phyloP scores from a whole-genome alignment of 2,888 invertebrate species.

The Drosophila paucipuncta region DNA sequence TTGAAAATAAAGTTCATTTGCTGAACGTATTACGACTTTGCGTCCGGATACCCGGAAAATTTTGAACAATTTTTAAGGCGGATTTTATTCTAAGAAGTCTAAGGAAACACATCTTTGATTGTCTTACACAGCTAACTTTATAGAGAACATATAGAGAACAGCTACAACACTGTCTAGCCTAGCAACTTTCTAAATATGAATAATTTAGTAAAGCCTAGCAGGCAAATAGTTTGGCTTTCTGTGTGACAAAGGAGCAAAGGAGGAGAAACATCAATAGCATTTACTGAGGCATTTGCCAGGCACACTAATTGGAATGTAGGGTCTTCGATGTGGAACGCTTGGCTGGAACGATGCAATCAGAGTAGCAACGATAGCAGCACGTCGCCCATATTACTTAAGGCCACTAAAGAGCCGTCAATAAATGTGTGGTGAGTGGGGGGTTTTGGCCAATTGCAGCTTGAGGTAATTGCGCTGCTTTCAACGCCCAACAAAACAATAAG shows the following conservation, averaged over 20 bases:
- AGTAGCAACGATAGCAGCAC: constrained; percentile 19
- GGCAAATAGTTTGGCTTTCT: constrained; percentile 14
- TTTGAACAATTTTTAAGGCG: neutral
- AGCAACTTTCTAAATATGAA: neutral
- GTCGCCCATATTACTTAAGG: constrained; percentile 56
- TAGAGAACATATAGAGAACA: neutral
- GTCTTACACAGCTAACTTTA: too few relatives aligned
- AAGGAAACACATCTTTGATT: neutral
- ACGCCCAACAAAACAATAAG: constrained; percentile 57
- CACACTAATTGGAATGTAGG: constrained; percentile 39
- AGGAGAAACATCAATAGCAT: constrained; percentile 19
- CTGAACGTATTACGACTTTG: neutral
- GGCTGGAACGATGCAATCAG: constrained; percentile 3
- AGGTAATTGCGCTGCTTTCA: constrained; percentile 63
- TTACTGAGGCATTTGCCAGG: constrained; percentile 4
- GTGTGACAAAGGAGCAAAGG: neutral
- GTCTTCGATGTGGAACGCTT: constrained; percentile 2
- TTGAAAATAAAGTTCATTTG: constrained; percentile 7
- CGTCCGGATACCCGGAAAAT: neutral
- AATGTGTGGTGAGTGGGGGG: constrained; percentile 32
- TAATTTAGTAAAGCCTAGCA: neutral
- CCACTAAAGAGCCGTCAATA: constrained; percentile 59
- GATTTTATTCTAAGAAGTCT: neutral
- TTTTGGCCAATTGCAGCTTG: constrained; percentile 48
- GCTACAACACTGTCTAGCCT: neutral